Evolutionary conservation across 2,797 vertebrate genomes (phyloP).

Genomic region (Anabas testudineus): DNA sequence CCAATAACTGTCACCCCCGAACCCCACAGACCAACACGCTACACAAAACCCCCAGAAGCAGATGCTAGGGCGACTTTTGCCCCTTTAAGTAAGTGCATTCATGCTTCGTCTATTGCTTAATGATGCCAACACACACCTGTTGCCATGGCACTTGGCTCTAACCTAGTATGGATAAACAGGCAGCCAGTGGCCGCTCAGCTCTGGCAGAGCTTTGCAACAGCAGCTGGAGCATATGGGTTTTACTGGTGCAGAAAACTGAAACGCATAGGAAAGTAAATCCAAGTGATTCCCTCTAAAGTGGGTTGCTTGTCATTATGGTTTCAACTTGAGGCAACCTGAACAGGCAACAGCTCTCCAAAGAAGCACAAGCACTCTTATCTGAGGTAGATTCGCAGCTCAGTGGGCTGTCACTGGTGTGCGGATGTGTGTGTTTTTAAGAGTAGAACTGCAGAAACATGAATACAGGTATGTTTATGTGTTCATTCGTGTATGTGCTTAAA

Average conservation of each 20-base stretch:
- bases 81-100: conserved; percentile 12
- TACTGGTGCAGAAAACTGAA: conserved; percentile 42
- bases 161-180: conserved; percentile 40
- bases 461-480: background rate
- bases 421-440: background rate
- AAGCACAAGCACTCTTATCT: conserved; percentile 11
- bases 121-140: conserved; percentile 69
- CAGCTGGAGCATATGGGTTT: conserved; percentile 49
- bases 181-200: conserved; percentile 21
- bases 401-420: background rate
- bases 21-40: background rate
- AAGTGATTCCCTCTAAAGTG: conserved; percentile 41
- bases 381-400: conserved; percentile 16
- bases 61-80: conserved; percentile 34
- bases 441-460: conserved; percentile 3
- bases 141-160: conserved; percentile 45
- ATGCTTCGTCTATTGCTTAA: conserved; percentile 13
- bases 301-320: conserved; percentile 48
- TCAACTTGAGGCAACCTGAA: conserved; percentile 34
- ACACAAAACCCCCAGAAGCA: conserved; percentile 22
- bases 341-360: conserved; percentile 23
- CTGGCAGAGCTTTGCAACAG: conserved; percentile 31
- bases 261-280: conserved; percentile 26
- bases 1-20: conserved; percentile 36
- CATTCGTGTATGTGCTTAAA: background rate